phyloP scores from a whole-genome alignment of 2,888 invertebrate genomes.

The Lithodes maja region DNA sequence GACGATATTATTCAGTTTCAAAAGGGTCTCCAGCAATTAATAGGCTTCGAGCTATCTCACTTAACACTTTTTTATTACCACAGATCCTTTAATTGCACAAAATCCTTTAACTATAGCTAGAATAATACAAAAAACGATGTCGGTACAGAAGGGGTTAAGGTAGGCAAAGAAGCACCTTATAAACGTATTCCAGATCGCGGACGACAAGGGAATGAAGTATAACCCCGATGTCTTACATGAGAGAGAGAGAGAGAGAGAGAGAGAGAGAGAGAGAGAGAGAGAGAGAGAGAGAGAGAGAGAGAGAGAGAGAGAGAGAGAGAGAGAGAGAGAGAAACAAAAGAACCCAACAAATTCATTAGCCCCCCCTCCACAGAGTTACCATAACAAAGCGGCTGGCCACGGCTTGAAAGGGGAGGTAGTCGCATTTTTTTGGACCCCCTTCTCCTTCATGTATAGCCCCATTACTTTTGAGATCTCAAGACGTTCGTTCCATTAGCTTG shows the following conservation, averaged over 20 bases:
- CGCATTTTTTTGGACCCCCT: too few species aligned
- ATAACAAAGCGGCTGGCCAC: not conserved
- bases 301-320: constrained; percentile 11
- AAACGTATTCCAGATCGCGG: not conserved
- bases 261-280: not conserved
- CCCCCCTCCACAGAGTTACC: not conserved
- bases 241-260: not conserved
- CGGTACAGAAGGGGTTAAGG: not conserved
- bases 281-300: not conserved
- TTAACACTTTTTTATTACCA: too few species aligned
- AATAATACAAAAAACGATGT: too few species aligned
- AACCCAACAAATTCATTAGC: not conserved
- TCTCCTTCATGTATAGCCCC: too few species aligned
- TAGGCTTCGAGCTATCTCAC: too few species aligned
- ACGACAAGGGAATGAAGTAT: not conserved
- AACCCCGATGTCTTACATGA: not conserved
- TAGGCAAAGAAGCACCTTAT: not conserved
- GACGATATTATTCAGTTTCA: too few species aligned
- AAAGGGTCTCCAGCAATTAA: too few species aligned
- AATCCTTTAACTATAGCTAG: too few species aligned
- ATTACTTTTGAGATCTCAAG: too few species aligned
- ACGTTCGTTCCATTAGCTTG: too few species aligned
- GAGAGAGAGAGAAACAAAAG: constrained; percentile 10
- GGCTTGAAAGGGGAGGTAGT: not conserved
- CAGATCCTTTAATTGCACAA: too few species aligned